Evolutionary conservation across 37 sponge, comb jelly and placozoan genomes (phyloP).

Genomic region (Chondrilla cf. caribensis): DNA sequence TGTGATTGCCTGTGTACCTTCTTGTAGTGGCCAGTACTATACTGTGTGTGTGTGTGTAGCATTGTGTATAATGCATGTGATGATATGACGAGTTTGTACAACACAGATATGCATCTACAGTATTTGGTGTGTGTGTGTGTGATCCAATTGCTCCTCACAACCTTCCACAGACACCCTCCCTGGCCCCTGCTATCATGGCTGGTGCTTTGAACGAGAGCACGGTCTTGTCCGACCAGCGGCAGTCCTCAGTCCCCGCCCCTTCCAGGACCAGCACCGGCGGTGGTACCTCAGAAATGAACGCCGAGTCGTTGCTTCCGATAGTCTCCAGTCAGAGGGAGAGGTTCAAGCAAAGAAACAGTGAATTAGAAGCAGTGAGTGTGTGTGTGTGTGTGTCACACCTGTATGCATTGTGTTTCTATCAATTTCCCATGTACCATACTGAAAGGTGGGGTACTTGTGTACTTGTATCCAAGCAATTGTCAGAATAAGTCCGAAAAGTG

Average conservation of each 20-base stretch:
- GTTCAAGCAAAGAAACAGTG: slow-evolving; percentile 76
- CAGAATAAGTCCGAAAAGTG: not conserved
- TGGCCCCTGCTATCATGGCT: slow-evolving; percentile 24
- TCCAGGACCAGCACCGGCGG: not conserved
- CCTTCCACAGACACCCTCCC: not conserved
- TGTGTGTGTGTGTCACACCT: no score
- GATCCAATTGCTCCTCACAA: no score
- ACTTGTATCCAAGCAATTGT: not conserved
- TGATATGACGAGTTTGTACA: no score
- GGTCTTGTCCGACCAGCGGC: not conserved
- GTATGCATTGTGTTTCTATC: not conserved
- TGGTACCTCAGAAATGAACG: not conserved
- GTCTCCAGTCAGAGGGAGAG: slow-evolving; percentile 94
- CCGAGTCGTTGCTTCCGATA: slow-evolving; percentile 81
- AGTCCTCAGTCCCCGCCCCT: not conserved
- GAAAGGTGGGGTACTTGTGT: not conserved
- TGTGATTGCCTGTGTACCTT: no score
- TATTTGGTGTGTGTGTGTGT: no score
- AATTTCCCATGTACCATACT: no score
- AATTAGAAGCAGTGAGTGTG: slow-evolving; percentile 77
- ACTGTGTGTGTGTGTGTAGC: no score
- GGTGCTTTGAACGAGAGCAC: slow-evolving; percentile 6
- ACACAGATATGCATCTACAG: no score
- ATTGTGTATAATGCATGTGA: no score
- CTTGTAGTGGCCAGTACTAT: no score